A percentile compares a stretch with the other conserved stretches of the same genome.
These are phyloP conservation scores for Hydra vulgaris DNA, from an alignment of 30 jellyfish, hydroid and myxozoan species.

Conservation along the genomic window DNA sequence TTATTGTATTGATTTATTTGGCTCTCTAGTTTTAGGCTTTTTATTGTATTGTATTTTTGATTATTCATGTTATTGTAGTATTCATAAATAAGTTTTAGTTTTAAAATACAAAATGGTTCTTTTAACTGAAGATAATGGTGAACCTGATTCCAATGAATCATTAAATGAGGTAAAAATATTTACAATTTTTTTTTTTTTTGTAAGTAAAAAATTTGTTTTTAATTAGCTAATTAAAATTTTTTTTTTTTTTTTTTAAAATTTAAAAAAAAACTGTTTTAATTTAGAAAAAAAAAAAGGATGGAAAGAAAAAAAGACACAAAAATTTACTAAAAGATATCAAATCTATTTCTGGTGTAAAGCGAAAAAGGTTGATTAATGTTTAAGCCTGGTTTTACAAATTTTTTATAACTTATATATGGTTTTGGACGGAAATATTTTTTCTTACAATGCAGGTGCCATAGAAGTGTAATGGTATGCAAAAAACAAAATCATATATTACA, in stretches of 20 bases:
- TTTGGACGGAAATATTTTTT: no score
- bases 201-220: no score
- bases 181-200: background rate
- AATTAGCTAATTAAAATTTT: background rate
- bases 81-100: background rate
- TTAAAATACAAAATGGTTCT: background rate
- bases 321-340: slow-evolving; percentile 47
- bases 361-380: slow-evolving; percentile 6
- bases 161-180: background rate
- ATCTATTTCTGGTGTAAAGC: slow-evolving; percentile 25
- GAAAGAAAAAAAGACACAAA: slow-evolving; percentile 33
- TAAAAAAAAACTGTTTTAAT: background rate
- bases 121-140: background rate
- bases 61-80: no score
- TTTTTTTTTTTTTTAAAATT: background rate
- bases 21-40: no score
- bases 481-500: no score
- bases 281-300: slow-evolving; percentile 3
- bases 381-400: background rate
- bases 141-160: background rate
- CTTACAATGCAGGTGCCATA: no score
- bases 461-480: no score
- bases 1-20: no score
- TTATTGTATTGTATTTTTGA: no score
- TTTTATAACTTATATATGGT: no score